phyloP scores from a whole-genome alignment of 2,113 vertebrate genomes.

The Bubo blakistoni region DNA sequence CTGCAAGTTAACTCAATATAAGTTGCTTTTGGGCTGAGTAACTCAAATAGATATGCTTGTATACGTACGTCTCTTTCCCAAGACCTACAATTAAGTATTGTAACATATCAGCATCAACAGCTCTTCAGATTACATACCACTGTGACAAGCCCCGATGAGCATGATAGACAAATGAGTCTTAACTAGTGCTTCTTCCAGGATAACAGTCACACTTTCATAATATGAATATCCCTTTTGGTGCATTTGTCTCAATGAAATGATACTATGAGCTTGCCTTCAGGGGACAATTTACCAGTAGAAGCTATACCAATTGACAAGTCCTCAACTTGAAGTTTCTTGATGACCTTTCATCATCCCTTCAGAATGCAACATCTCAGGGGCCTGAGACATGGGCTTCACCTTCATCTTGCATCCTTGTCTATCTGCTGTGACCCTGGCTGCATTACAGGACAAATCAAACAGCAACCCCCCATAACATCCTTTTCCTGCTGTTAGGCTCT shows the following conservation, averaged over 20 bases:
- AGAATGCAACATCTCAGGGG: neutral
- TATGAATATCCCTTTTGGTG: neutral
- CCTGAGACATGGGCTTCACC: neutral
- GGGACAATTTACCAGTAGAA: neutral
- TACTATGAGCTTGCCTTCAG: neutral
- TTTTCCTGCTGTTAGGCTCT: neutral
- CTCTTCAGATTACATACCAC: neutral
- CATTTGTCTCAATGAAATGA: neutral
- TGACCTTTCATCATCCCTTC: neutral
- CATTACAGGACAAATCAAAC: neutral
- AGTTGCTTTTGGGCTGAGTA: neutral
- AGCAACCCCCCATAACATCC: neutral
- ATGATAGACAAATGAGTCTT: neutral
- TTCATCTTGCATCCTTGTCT: neutral
- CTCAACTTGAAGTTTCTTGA: neutral
- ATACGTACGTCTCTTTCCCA: neutral
- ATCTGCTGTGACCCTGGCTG: rapidly evolving
- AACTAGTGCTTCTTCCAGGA: neutral
- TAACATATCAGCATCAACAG: neutral
- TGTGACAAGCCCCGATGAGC: neutral
- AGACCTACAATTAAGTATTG: neutral
- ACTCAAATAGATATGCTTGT: neutral
- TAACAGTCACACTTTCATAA: neutral
- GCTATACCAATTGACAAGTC: neutral
- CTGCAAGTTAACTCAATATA: neutral